Percentiles rank a stretch among this genome's conserved stretches.
phyloP scores from a whole-genome alignment of 64 coral and sea anemone genomes.

The Stichodactyla helianthus region DNA sequence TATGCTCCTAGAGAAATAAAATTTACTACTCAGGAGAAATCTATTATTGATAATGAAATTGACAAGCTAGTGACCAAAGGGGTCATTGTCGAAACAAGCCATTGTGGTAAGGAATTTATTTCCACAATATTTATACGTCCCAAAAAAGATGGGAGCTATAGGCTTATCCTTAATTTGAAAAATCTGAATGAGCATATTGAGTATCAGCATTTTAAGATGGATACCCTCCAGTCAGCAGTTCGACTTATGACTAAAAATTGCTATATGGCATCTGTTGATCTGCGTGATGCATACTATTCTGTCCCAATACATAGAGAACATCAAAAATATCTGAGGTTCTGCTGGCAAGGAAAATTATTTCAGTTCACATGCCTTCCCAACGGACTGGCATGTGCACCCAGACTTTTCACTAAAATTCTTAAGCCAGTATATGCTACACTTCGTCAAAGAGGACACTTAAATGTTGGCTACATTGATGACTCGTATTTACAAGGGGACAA shows the following conservation, averaged over 20 bases:
- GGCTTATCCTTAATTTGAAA: conserved; percentile 27
- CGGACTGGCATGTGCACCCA: not conserved
- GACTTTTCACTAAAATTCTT: conserved; percentile 22
- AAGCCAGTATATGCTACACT: conserved; percentile 41
- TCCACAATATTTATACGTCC: conserved; percentile 23
- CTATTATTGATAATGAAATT: conserved; percentile 34
- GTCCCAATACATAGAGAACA: conserved; percentile 3
- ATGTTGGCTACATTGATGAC: conserved; percentile 49
- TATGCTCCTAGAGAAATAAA: conserved; percentile 15
- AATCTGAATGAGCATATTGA: conserved; percentile 18
- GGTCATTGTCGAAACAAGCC: conserved; percentile 31
- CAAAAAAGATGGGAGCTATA: conserved; percentile 27
- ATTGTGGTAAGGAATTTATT: conserved; percentile 27
- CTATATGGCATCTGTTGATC: conserved; percentile 15
- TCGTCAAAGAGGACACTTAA: conserved; percentile 23
- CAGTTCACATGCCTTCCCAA: conserved; percentile 13
- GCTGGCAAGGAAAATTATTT: conserved; percentile 21
- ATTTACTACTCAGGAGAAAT: conserved; percentile 31
- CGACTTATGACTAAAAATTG: conserved; percentile 15
- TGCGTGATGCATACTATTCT: conserved; percentile 22
- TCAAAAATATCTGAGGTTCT: conserved; percentile 20
- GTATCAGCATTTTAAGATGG: no score
- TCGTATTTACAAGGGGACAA: conserved; percentile 46
- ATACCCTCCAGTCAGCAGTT: conserved; percentile 23
- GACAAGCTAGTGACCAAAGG: conserved; percentile 34